These are phyloP conservation scores for Andricus quercusramuli DNA, from an alignment of 2,888 invertebrate genomes.

Conservation along the genomic window DNA sequence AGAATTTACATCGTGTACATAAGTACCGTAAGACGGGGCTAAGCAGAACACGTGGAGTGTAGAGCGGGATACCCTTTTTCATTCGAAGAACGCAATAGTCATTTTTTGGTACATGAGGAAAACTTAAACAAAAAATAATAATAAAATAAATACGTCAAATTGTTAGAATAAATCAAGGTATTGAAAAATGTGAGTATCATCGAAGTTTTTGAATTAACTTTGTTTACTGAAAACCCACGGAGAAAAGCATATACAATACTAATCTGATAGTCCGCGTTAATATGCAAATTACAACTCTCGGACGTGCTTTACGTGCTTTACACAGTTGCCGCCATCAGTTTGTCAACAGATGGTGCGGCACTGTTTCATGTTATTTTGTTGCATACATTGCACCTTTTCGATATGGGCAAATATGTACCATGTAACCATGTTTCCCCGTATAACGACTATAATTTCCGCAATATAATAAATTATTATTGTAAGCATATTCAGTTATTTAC, in stretches of 20 bases:
- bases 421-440: neutral
- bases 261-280: slow-evolving; percentile 17
- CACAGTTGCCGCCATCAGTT: neutral
- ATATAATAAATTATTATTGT: neutral
- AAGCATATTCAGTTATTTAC: neutral
- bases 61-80: too few relatives aligned
- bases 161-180: neutral
- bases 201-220: neutral
- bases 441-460: neutral
- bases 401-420: slow-evolving; percentile 6
- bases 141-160: too few relatives aligned
- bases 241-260: neutral
- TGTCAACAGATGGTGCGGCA: slow-evolving; percentile 26
- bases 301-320: neutral
- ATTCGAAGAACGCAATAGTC: too few relatives aligned
- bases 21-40: too few relatives aligned
- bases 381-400: slow-evolving; percentile 9
- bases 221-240: neutral
- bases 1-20: too few relatives aligned
- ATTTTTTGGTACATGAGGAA: too few relatives aligned
- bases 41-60: too few relatives aligned
- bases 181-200: neutral
- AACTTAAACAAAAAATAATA: too few relatives aligned
- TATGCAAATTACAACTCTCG: slow-evolving; percentile 31
- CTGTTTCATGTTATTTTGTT: slow-evolving; percentile 12